Percentiles rank a stretch among this genome's conserved stretches.
These are phyloP conservation scores for Orius insidiosus DNA, from an alignment of 1,140 invertebrate genomes.

Conservation along the genomic window DNA sequence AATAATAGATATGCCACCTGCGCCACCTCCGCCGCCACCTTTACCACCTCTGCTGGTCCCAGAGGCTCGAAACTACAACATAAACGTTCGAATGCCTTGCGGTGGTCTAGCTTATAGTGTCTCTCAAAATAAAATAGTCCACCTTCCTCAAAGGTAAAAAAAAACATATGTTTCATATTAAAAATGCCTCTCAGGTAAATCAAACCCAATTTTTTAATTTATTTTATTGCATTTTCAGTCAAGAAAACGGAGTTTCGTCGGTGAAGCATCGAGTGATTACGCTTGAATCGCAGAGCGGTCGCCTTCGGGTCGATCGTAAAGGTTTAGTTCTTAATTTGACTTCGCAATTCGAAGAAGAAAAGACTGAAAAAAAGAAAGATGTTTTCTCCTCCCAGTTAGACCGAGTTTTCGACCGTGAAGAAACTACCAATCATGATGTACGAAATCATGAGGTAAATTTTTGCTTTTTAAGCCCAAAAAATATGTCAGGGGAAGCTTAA, in stretches of 20 bases:
- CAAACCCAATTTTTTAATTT: background rate
- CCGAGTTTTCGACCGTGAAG: constrained; percentile 52
- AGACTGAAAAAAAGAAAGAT: constrained; percentile 31
- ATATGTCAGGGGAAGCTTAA: too few relatives aligned
- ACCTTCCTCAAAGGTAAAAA: constrained; percentile 34
- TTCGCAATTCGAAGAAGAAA: constrained; percentile 35
- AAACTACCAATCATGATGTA: constrained; percentile 10
- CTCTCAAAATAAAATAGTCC: constrained; percentile 72
- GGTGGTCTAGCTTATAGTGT: constrained; percentile 71
- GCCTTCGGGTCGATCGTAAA: constrained; percentile 27
- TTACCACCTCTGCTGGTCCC: constrained; percentile 20
- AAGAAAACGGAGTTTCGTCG: constrained; percentile 25
- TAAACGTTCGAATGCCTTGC: constrained; percentile 61
- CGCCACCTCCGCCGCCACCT: constrained; percentile 13
- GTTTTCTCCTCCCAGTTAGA: constrained; percentile 53
- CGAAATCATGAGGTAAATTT: background rate
- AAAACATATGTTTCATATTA: background rate
- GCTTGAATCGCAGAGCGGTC: constrained; percentile 36
- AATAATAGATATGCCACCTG: constrained; percentile 2
- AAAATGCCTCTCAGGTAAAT: background rate
- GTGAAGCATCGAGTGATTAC: constrained; percentile 46
- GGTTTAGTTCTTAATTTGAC: constrained; percentile 46
- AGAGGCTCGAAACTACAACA: constrained; percentile 32
- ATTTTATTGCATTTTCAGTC: constrained; percentile 15
- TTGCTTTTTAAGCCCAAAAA: too few relatives aligned